Conservation (phyloP, 2,888 invertebrate genomes). For the Rhopalosiphum nymphaeae region DNA sequence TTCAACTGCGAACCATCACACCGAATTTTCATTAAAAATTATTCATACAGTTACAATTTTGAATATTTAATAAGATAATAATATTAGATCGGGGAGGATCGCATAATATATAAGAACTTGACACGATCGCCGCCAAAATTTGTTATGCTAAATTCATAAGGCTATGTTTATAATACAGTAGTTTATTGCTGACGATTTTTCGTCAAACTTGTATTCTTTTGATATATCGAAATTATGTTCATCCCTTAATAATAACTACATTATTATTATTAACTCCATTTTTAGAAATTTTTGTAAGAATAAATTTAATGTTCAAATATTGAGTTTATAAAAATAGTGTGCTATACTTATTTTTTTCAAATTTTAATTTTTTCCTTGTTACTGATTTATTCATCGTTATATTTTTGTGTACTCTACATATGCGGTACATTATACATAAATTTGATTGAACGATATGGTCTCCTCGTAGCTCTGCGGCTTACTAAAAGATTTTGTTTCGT, state of each 20-base stretch:
- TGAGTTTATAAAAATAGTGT: neutral
- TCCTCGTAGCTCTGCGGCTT: neutral
- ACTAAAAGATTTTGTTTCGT: neutral
- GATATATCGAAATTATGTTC: neutral
- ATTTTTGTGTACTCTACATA: too few species aligned
- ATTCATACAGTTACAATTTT: neutral
- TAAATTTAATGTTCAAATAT: neutral
- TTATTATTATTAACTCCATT: neutral
- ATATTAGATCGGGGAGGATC: neutral
- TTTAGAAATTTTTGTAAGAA: neutral
- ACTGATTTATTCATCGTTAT: too few species aligned
- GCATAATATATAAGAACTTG: neutral
- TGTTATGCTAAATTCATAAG: too few species aligned
- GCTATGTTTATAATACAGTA: too few species aligned
- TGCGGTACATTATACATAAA: neutral
- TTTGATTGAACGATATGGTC: neutral
- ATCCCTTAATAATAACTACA: neutral
- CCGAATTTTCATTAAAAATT: neutral
- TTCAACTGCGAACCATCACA: neutral
- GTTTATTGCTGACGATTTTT: neutral
- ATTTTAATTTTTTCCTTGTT: neutral
- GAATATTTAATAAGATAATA: neutral
- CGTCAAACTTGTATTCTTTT: neutral
- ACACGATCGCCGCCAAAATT: neutral
- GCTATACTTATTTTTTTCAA: neutral